These are phyloP conservation scores for Mesorhabditis sp. DNA, from an alignment of 2,888 invertebrate genomes.

Conservation along the genomic window DNA sequence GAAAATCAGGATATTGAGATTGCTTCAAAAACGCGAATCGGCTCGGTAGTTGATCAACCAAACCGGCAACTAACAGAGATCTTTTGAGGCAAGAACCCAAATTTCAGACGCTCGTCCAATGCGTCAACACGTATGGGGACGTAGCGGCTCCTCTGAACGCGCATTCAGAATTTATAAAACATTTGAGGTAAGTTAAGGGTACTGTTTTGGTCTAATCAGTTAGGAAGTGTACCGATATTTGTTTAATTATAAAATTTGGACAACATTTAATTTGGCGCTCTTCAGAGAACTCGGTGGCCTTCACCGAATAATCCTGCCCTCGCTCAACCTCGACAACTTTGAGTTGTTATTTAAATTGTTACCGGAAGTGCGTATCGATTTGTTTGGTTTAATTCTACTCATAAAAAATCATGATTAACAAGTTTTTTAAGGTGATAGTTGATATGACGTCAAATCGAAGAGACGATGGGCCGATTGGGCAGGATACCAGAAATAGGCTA, in stretches of 20 bases:
- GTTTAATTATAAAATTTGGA: no score
- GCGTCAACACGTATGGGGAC: conserved; percentile 2
- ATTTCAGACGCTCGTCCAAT: conserved; percentile 4
- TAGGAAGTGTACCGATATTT: neutral
- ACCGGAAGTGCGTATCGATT: neutral
- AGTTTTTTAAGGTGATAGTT: neutral
- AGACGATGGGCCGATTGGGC: neutral
- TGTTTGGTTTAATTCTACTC: neutral
- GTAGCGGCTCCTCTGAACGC: conserved; percentile 5
- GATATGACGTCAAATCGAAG: neutral
- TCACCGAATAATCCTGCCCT: conserved; percentile 3
- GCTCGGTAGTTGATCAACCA: no score
- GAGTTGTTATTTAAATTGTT: conserved; percentile 5
- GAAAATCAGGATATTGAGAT: no score
- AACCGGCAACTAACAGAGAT: no score
- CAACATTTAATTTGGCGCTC: neutral
- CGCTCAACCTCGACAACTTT: neutral
- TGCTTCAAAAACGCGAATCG: no score
- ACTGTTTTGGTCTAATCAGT: neutral
- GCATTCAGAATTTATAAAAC: neutral
- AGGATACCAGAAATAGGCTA: neutral
- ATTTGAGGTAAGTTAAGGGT: conserved; percentile 4
- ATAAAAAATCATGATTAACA: no score
- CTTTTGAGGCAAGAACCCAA: neutral
- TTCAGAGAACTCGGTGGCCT: conserved; percentile 3